Base-by-base conservation (phyloP, 1,140 invertebrate genomes). In the Aleiodes sp. region DNA sequence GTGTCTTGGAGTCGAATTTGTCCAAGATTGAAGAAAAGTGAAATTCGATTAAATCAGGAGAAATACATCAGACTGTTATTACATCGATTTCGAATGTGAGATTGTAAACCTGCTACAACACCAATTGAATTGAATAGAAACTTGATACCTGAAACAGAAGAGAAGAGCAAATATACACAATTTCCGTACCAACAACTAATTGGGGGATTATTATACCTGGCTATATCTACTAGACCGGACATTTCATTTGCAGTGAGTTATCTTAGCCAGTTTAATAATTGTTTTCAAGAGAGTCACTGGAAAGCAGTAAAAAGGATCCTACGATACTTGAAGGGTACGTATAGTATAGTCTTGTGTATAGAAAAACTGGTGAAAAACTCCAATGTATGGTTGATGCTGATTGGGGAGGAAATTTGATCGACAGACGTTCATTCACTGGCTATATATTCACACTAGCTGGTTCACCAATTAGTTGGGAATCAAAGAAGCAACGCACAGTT, bases 171-270 rank as follows among this genome's bases (percentile, higher is more conserved):
- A 29, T 12, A 2, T 41, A 6, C n/a, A 19, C 0, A 10, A 67
- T 4, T 28, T 24, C n/a, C 21, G 9, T 82, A 74, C 63, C 56
- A 70, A 65, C 73, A 80, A 68, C 12, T 73, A 2, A 75, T 83
- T 19, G 80, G 82, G 9, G 29, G 74, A 14, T 66, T 84, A 12
- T 24, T 83, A 24, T 84, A 80, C 61, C 35, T 80, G 12, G 29
- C 75, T 4, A 46, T 65, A 14, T 62, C 59, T 12, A 81, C 78
- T 1, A 59, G 78, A 66, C 82, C 82, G 1, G 82, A 84, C 61
- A 82, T 84, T 10, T 16, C 70, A 9, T 78, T 69, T 73, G 72
- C 76, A 2, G 76, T 80, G 0, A 57, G 26, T 57, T 57, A 33
- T 0, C 6, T 67, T 1, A 59, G 31, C 3, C 65, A 67, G 19